Evolutionary conservation across 2,113 vertebrate genomes (phyloP), one percentile per base, ranked within the genome.

Genomic region (Leuciscus idus): DNA sequence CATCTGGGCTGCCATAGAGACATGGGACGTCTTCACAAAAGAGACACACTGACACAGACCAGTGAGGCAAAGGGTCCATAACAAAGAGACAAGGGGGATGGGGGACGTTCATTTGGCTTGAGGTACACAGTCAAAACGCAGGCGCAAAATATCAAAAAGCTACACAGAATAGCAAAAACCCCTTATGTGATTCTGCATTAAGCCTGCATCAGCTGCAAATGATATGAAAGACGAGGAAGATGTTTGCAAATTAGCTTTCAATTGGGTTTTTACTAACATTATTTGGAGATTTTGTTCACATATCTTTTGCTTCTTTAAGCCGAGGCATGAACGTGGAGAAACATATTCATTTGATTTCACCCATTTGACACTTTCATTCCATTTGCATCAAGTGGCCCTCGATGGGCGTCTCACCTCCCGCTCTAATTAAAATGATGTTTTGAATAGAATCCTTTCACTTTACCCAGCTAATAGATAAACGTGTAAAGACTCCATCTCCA

Each of bases 1-100:
- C 84, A 81, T 86, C 88, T 87, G 48, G 52, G 87, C 88, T 90
- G 76, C 89, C 89, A 90, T 90, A 90, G 87, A 87, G 86, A 87
- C 89, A 62, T 73, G 82, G 46, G 80, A 82, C 70, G 19, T 59
- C 75, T 33, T 77, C 79, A 87, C 89, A 89, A 89, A 90, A 73
- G 89, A 84, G 33, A 39, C 87, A 39, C 87, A 86, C 83, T 84
- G 79, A 77, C 85, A 88, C 72, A 64, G 86, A 87, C 80, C 83
- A 55, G 83, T 61, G 55, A 72, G 72, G 81, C 84, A 72, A 81
- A 84, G 50, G 48, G 33, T 57, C 75, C 57, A 36, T 74, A 66
- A 79, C 73, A 88, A 86, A 83, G 23, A 83, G 80, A 82, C 59
- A 77, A 83, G 83, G 85, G 86, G 64, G 82, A 73, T 77, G 82